These are phyloP conservation scores for Clarias gariepinus DNA, from an alignment of 2,113 vertebrate genomes.

Conservation along the genomic window DNA sequence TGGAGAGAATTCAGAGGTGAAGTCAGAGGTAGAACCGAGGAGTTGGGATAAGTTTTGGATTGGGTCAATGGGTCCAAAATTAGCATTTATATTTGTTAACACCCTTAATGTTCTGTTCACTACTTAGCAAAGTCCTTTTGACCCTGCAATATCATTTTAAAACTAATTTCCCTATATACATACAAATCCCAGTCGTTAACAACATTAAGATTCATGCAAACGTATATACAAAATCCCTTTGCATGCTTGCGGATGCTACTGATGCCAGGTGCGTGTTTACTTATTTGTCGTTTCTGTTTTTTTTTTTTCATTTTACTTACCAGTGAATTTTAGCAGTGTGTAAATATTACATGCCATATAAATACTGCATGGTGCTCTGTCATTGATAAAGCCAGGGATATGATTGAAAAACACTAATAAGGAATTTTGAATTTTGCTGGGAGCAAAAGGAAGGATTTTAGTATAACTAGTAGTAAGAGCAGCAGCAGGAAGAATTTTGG, in stretches of 20 bases:
- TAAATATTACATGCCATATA: neutral
- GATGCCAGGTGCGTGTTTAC: neutral
- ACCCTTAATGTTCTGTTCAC: neutral
- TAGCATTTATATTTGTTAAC: conserved; percentile 27
- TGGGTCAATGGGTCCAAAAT: neutral
- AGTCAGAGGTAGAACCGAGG: conserved; percentile 12
- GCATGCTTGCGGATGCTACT: neutral
- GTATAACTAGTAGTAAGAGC: neutral
- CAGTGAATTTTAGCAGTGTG: neutral
- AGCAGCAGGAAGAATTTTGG: neutral
- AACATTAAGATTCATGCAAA: neutral
- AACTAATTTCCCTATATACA: neutral
- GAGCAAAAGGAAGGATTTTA: neutral
- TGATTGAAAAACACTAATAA: neutral
- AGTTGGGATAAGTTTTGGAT: conserved; percentile 21
- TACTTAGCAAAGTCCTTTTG: neutral
- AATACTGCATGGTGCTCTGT: neutral
- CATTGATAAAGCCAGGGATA: neutral
- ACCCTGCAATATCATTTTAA: neutral
- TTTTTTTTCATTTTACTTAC: neutral
- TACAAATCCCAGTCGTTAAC: neutral
- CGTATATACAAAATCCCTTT: neutral
- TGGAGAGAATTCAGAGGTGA: neutral
- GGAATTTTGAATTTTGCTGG: neutral
- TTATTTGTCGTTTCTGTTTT: neutral